Base-by-base conservation (phyloP, 2,888 invertebrate species). In the Cataglyphis cursor region DNA sequence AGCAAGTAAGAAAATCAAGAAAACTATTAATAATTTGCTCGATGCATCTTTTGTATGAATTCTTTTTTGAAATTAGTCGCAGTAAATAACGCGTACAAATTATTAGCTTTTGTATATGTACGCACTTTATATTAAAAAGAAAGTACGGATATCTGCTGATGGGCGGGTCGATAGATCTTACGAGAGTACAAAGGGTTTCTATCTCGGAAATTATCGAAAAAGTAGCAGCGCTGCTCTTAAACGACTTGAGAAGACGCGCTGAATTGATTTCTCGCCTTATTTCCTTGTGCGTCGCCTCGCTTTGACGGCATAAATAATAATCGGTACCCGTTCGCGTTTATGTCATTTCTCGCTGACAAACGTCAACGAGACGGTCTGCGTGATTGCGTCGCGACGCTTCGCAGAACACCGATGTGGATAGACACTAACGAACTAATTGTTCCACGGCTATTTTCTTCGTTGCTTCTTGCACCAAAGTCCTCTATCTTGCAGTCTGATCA, bases 341-440 rank as follows among this genome's bases (percentile, higher is more conserved):
- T 78, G 57, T 15, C 54, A 28, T 66, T 66, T 48, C 41, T 24
- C 57, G 24, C 24, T 35, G 70, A n/a, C 31, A 31, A 31, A 31
- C 31, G 5, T 31, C 31, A 31, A 31, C 5, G 31, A 31, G 31
- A 31, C 18, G 24, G n/a, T 15, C 28, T 51, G 28, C 31, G 28
- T 73, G 72, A 82, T 82, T 76, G 65, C 38, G 59, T 38, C 21
- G 31, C 28, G 59, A 41, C 41, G 28, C 44, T 59, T 57, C 41
- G 15, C 28, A 24, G 48, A 48, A 21, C 10, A 31, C 48, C n/a
- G 76, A 54, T 18, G 35, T 8, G 31, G 54, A 28, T 41, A 21
- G 41, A n/a, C 44, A n/a, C 70, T 84, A 85, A 84, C 66, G 76
- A 84, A 84, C 65, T 84, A 81, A 81, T 85, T 84, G 83, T 81